Base-by-base conservation (phyloP, 2,888 invertebrate species). In the Formica aserva region DNA sequence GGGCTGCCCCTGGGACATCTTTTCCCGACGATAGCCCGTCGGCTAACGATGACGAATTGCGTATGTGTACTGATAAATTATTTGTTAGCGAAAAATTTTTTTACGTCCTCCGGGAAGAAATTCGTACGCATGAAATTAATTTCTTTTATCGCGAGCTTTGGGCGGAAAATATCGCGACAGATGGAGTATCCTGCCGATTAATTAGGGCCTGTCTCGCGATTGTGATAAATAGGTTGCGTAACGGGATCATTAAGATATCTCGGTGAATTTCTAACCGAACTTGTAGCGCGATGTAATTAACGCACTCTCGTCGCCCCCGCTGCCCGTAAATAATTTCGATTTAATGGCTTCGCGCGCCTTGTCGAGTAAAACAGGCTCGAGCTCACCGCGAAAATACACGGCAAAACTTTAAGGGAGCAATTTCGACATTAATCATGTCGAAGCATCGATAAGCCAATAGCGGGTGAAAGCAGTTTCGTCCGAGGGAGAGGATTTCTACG, bases 171-270 rank as follows among this genome's bases (percentile, higher is more conserved):
- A 80, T 78, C 57, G 69, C 41, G 82, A 84, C 86, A 88, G 86
- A 90, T 88, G 80, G 87, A 88, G 88, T 88, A 85, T 86, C 86
- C 84, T 67, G 69, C 90, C 91, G 92, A 93, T 93, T 93, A 93
- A 93, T 92, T 93, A 93, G 88, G 88, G 86, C 86, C 89, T 89
- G 88, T 91, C 87, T 85, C 85, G 86, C 88, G 87, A 88, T 85
- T 77, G 89, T 92, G 93, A 93, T 92, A 91, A 93, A 92, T 92
- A 90, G 92, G 87, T 88, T 84, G 86, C 84, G 90, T 93, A 92
- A 86, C 91, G 87, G 89, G 91, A 93, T 93, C 92, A 92, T 92
- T 92, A 92, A 91, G 89, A 91, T 52, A 52, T 84, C 88, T 89
- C 86, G 83, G 89, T 88, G 86, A 89, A 91, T 88, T 89, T 86